Conservation (phyloP, 2,888 invertebrate species). For the Heteromyza rotundicornis region DNA sequence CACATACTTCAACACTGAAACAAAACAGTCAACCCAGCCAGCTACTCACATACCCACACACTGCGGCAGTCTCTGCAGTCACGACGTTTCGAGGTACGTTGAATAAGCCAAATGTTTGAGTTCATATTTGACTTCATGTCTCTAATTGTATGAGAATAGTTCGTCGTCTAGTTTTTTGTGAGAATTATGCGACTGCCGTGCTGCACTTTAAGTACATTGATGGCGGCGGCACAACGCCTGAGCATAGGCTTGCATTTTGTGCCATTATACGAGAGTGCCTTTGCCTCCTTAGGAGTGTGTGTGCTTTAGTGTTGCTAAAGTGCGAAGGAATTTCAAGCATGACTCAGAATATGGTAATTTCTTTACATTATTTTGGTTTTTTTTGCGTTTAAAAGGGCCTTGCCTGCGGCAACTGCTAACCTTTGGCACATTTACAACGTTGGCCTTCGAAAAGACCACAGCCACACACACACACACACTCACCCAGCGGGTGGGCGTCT, state of each 20-base stretch:
- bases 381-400: neutral
- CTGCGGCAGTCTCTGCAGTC: too few species aligned
- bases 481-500: neutral
- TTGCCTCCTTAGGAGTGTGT: too few species aligned
- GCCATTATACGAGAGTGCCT: too few species aligned
- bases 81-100: conserved; percentile 43
- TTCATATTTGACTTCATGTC: conserved; percentile 35
- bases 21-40: conserved; percentile 11
- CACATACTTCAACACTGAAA: conserved; percentile 24
- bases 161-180: conserved; percentile 36
- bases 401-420: neutral
- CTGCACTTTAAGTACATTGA: neutral
- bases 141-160: conserved; percentile 52
- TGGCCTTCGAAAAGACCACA: too few species aligned
- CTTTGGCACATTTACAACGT: neutral
- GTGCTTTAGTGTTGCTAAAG: too few species aligned
- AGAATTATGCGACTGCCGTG: neutral
- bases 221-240: neutral
- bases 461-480: too few species aligned
- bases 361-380: too few species aligned
- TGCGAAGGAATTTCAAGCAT: neutral
- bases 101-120: conserved; percentile 44
- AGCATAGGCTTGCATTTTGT: neutral
- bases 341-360: neutral
- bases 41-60: too few species aligned